Percentiles rank a stretch among this genome's conserved stretches.
These are phyloP conservation scores for Sclerodermus sp. DNA, from an alignment of 2,888 invertebrate genomes.

Conservation along the genomic window DNA sequence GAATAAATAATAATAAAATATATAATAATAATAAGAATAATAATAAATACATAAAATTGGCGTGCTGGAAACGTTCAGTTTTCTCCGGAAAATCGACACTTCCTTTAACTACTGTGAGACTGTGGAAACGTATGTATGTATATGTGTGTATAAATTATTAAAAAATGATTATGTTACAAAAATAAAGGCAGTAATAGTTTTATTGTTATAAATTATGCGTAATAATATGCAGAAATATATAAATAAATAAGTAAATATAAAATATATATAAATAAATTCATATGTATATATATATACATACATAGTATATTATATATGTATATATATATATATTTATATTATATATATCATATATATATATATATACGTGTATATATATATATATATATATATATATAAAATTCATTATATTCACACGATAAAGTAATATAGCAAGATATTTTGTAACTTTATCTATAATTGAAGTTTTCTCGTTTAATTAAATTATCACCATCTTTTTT, in stretches of 20 bases:
- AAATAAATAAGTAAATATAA: too few species aligned
- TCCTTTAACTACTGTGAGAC: constrained; percentile 3
- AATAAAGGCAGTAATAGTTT: constrained; percentile 51
- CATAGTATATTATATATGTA: constrained; percentile 28
- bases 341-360: constrained; percentile 9
- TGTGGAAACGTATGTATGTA: constrained; percentile 18
- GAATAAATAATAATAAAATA: too few species aligned
- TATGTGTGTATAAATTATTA: constrained; percentile 27
- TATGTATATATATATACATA: too few species aligned
- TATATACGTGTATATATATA: constrained; percentile 25
- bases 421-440: constrained; percentile 34
- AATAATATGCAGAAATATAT: constrained; percentile 1
- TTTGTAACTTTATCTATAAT: constrained; percentile 39
- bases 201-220: constrained; percentile 33
- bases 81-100: too few species aligned
- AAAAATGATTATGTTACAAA: constrained; percentile 45
- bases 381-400: too few species aligned
- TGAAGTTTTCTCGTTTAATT: constrained; percentile 25
- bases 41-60: too few species aligned
- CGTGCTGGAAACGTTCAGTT: too few species aligned
- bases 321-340: constrained; percentile 26
- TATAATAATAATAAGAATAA: constrained; percentile 25
- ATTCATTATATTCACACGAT: constrained; percentile 19
- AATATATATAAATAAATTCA: too few species aligned
- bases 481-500: constrained; percentile 23